phyloP scores from a whole-genome alignment of 2,888 invertebrate genomes.

The Oasisia sp. region DNA sequence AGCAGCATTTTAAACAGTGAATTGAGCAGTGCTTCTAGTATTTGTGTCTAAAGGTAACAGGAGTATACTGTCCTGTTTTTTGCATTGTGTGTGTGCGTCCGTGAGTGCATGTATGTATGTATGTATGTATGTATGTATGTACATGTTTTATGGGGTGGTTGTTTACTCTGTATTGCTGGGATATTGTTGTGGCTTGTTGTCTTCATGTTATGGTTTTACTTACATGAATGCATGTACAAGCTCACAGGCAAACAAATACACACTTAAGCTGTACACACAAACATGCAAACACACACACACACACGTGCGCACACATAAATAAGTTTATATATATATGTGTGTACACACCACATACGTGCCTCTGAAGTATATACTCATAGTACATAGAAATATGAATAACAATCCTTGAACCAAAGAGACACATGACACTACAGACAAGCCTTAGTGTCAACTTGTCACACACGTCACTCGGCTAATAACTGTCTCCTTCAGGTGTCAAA shows the following conservation, averaged over 20 bases:
- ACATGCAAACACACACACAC: neutral
- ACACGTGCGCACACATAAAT: neutral
- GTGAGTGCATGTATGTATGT: neutral
- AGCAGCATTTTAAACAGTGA: neutral
- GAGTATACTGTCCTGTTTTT: neutral
- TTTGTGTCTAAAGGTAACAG: neutral
- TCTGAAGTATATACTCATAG: neutral
- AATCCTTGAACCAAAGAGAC: neutral
- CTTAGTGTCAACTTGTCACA: neutral
- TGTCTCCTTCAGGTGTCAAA: neutral
- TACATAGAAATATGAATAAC: neutral
- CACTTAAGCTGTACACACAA: neutral
- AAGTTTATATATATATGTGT: neutral
- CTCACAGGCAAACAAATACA: neutral
- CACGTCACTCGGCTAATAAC: neutral
- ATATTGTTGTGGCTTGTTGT: neutral
- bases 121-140: neutral
- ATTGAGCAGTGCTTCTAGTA: neutral
- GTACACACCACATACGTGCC: conserved; percentile 7
- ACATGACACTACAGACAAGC: neutral
- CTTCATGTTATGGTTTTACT: neutral
- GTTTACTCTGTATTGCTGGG: no score
- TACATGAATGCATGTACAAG: no score
- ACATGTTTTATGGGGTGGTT: no score
- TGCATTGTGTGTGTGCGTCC: neutral